Evolutionary conservation across 2,113 vertebrate species (phyloP), one percentile per base, ranked within the genome.

Genomic region (Phalacrocorax aristotelis): DNA sequence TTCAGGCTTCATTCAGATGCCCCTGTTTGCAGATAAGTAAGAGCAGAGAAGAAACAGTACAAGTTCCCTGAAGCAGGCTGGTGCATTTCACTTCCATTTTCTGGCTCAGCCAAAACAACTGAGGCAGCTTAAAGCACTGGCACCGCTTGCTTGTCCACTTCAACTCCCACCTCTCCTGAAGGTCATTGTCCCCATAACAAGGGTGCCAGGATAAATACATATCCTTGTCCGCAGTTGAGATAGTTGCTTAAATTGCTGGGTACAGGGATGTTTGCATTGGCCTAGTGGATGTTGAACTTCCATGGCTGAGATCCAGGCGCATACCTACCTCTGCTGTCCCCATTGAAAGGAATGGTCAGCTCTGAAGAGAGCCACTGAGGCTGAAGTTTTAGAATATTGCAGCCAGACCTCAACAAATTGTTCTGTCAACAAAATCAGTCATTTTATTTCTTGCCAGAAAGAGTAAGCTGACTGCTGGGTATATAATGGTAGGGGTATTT

Each of bases 271-370:
- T 0, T 13, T 1, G 4, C 6, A 1, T 74, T 57, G 49, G n/a
- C 72, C 26, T 12, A 38, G 55, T 30, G 10, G 26, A 25, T 52
- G 30, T 15, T 76, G 78, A 54, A 29, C 23, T 71, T 42, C 17
- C 2, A 1, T 11, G 25, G 19, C 74, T 42, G 58, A 61, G 11
- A 16, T 79, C 26, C 0, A 4, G 1, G 3, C 10, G 4, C 0
- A 0, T 54, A 30, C 9, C 77, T 0, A 0, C 48, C 32, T 68
- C 44, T n/a, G 49, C 49, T 32, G 23, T 55, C 20, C 9, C 23
- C 0, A 0, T 11, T 11, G 89, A 48, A 89, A 77, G 36, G 26
- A 80, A 60, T 3, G 20, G 55, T 51, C 42, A 34, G 15, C 40
- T 87, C 66, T 60, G 66, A 74, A 44, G 30, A 75, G 21, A 68